Evolutionary conservation across 2,888 invertebrate species (phyloP).

Genomic region (Xestobium rufovillosum): DNA sequence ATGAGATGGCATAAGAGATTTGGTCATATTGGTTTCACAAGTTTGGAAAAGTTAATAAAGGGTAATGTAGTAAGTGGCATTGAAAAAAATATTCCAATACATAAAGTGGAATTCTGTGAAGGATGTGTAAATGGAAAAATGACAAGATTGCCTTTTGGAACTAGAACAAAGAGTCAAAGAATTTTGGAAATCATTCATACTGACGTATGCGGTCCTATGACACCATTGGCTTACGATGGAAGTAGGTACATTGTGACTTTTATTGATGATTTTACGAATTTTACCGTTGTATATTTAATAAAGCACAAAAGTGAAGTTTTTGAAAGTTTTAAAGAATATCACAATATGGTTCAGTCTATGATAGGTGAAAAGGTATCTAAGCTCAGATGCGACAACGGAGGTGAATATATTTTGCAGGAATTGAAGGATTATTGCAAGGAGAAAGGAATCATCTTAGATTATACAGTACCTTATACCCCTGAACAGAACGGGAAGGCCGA

Average conservation of each 20-base stretch:
- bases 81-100: no score
- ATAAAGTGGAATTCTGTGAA: no score
- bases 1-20: no score
- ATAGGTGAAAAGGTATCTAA: conserved; percentile 4
- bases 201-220: conserved; percentile 20
- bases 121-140: no score
- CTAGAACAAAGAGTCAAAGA: conserved; percentile 17
- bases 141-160: no score
- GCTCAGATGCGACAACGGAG: conserved; percentile 9
- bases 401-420: conserved; percentile 8
- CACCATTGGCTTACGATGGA: conserved; percentile 6
- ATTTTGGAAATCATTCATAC: conserved; percentile 19
- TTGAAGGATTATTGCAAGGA: conserved; percentile 28
- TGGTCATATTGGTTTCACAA: no score
- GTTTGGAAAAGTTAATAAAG: no score
- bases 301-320: conserved; percentile 8
- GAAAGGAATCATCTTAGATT: conserved; percentile 31
- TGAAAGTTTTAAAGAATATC: conserved; percentile 8
- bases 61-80: no score
- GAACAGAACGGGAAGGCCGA: conserved; percentile 37
- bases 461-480: conserved; percentile 36
- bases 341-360: conserved; percentile 6
- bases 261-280: conserved; percentile 11
- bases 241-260: conserved; percentile 10
- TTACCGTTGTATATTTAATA: conserved; percentile 9